Evolutionary conservation across 1,140 invertebrate species (phyloP), one percentile per base, ranked within the genome.

Genomic region (Muscidifurax raptorellus): DNA sequence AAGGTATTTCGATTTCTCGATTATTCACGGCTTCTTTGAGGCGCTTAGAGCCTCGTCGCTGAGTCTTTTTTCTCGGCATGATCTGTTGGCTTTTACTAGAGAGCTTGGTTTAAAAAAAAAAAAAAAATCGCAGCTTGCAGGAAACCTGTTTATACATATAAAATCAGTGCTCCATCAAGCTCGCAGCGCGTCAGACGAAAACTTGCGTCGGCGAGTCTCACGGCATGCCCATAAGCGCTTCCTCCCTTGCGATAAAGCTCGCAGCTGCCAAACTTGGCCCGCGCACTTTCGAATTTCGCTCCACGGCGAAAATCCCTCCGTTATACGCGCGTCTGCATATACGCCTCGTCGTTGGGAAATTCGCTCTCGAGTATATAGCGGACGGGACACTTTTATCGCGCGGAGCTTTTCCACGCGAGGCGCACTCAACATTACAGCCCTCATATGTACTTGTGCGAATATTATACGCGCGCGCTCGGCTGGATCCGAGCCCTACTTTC

Each of bases 341-440:
- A 27, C 13, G 6, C 40, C 22, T 30, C 22, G 71, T 22, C 32
- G 28, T 22, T 18, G 5, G 18, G n/a, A 82, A 82, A 82, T 82
- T 75, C 72, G 30, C 59, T 74, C 80, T 75, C 22, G 4, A 15
- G n/a, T 83, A 27, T 22, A 40, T 13, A 52, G 32, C 22, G 25
- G 47, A 75, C 40, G 15, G 72, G 32, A 76, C 28, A 77, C 36
- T 77, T 83, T 83, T 77, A 77, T 83, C 74, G 64, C 32, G 36
- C 28, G n/a, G 40, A 44, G 69, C 47, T 27, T 13, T 30, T 32
- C 69, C 69, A 36, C 66, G n/a, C n/a, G 44, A 71, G 66, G n/a
- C 28, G 36, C 36, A 4, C 30, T 18, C 32, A 32, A 47, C 18
- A 30, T 80, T 80, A 71, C 66, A 80, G 25, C 27, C n/a, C 36